Evolutionary conservation across 2,113 vertebrate genomes (phyloP), one percentile per base, ranked within the genome.

Genomic region (Formicarius rufipectus): DNA sequence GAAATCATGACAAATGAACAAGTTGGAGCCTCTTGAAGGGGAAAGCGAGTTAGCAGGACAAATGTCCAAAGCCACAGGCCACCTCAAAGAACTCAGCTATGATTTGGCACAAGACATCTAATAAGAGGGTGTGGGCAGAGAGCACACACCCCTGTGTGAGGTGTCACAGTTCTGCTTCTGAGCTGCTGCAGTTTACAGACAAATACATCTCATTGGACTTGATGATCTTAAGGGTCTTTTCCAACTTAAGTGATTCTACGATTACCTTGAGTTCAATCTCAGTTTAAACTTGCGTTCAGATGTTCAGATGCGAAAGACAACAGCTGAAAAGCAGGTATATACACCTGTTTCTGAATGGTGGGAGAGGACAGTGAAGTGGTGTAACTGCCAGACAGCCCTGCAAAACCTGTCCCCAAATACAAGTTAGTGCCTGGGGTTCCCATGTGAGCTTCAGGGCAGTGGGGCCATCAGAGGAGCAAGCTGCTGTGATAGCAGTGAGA

Each of bases 41-140:
- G 19, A 75, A 39, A 31, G 22, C 11, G 42, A 86, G 64, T 16
- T 74, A 86, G 18, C 25, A 77, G 22, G 28, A 37, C 7, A 30
- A 64, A 80, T 52, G 16, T 31, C 59, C 55, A 67, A 71, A 86
- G 49, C 35, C 63, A 37, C 28, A 42, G 67, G 49, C 39, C 18
- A 30, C 24, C 40, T 50, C 1, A 0, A 3, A 59, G 45, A 66
- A 17, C 0, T 2, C 42, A 77, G n/a, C 31, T 81, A 1, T 49
- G 63, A 53, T 53, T 73, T 80, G 39, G 58, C 58, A 9, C 59
- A 66, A 66, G 59, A 15, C 25, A 33, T 45, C 25, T 66, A 63
- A 50, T 31, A 59, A 47, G 53, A 0, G 4, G 8, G 22, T 55
- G 56, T 50, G 52, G 86, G 63, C 45, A 69, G 50, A 80, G 7